Evolutionary conservation across 2,113 vertebrate genomes (phyloP).

Genomic region (Gila orcuttii): DNA sequence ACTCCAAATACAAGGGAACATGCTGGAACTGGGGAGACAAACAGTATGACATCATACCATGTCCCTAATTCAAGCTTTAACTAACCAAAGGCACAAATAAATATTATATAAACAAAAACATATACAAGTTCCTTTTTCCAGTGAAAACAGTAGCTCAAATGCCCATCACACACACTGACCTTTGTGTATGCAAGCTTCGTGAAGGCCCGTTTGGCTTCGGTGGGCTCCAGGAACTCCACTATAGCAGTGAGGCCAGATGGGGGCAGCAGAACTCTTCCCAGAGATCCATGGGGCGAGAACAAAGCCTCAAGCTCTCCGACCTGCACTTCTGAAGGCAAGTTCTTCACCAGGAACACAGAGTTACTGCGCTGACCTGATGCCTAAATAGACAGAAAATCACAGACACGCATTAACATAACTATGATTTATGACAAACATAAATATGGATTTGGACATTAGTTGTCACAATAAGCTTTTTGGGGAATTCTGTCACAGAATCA

Average conservation of each 20-base stretch:
- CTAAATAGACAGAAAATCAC: slow-evolving; percentile 63
- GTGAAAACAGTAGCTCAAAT: background rate
- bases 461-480: background rate
- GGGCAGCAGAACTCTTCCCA: slow-evolving; percentile 90
- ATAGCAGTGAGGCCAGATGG: slow-evolving; percentile 89
- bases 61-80: background rate
- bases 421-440: background rate
- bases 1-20: slow-evolving; percentile 90
- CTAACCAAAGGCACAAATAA: too few relatives aligned
- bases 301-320: slow-evolving; percentile 76
- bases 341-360: slow-evolving; percentile 91
- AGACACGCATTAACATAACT: background rate
- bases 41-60: background rate
- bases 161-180: slow-evolving; percentile 68
- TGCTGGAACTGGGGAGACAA: slow-evolving; percentile 68
- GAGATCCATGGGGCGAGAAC: slow-evolving; percentile 82
- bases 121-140: background rate
- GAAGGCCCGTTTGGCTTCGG: slow-evolving; percentile 91
- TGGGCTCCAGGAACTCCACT: slow-evolving; percentile 90
- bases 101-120: too few relatives aligned
- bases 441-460: background rate
- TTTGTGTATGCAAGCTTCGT: slow-evolving; percentile 90
- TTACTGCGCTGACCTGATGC: slow-evolving; percentile 85
- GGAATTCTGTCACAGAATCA: background rate
- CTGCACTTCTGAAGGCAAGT: slow-evolving; percentile 83